phyloP scores from a whole-genome alignment of 2,797 vertebrate species.

The Phrynocephalus guinanensis region DNA sequence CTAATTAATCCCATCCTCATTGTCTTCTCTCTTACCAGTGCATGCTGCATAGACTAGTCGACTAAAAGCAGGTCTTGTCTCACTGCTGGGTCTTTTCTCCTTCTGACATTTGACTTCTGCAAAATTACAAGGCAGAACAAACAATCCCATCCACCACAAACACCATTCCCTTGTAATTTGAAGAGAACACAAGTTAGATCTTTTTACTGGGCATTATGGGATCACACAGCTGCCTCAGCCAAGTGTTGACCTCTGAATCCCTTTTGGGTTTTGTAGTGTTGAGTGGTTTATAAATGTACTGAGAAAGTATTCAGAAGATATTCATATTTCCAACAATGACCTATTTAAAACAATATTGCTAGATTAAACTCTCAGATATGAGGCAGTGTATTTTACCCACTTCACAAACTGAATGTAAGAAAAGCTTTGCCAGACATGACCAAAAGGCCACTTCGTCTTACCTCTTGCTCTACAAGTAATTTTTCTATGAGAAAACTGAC shows the following conservation, averaged over 20 bases:
- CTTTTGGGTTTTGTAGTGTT: background rate
- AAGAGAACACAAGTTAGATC: background rate
- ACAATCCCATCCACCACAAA: background rate
- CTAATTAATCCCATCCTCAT: no score
- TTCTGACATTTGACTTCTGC: background rate
- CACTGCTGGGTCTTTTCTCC: background rate
- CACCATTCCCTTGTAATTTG: background rate
- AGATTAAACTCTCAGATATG: background rate
- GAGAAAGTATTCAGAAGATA: background rate
- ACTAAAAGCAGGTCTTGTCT: background rate
- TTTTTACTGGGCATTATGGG: background rate
- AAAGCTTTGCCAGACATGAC: background rate
- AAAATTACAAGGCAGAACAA: background rate
- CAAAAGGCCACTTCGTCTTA: background rate
- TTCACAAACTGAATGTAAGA: background rate
- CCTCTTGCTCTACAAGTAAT: background rate
- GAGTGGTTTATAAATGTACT: background rate
- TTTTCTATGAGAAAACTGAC: background rate
- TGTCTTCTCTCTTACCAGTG: background rate
- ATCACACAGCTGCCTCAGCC: background rate
- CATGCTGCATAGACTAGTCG: background rate
- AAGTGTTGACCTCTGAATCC: background rate
- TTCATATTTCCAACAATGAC: background rate
- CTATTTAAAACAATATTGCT: background rate
- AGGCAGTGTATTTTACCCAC: background rate